A percentile compares a stretch with the other conserved stretches of the same genome.
Conservation (phyloP, 1,140 invertebrate species). For the Cyphomyrmex costatus region DNA sequence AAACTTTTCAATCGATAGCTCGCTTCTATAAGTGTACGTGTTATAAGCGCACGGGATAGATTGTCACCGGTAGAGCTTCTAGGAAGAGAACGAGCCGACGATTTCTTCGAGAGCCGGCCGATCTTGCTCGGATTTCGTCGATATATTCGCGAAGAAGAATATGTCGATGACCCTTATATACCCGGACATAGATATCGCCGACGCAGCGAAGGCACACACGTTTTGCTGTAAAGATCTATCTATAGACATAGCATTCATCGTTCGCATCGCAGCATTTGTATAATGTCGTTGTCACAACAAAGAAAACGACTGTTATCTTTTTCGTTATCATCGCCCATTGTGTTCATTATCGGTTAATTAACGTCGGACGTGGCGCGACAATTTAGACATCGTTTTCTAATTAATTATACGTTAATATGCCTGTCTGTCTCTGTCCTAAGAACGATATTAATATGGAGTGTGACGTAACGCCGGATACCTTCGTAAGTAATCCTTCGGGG, state of each 20-base stretch:
- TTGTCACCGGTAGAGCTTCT: not conserved
- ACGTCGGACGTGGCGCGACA: too few relatives aligned
- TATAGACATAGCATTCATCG: slow-evolving; percentile 52
- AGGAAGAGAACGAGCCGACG: not conserved
- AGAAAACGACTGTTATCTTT: slow-evolving; percentile 8
- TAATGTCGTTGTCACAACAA: slow-evolving; percentile 29
- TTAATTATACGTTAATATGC: not conserved
- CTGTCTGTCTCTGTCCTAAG: not conserved
- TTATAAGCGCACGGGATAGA: not conserved
- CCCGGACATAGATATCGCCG: slow-evolving; percentile 46
- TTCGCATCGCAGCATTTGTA: slow-evolving; percentile 12
- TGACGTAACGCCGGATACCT: not conserved
- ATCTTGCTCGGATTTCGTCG: slow-evolving; percentile 29
- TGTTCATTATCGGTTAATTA: not conserved
- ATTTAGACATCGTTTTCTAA: not conserved
- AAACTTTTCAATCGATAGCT: slow-evolving; percentile 31
- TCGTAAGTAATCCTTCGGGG: not conserved
- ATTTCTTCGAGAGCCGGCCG: slow-evolving; percentile 10
- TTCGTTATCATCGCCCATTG: not conserved
- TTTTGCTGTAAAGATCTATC: slow-evolving; percentile 50
- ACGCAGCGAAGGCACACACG: not conserved
- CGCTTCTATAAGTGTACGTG: not conserved
- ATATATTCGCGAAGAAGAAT: slow-evolving; percentile 38
- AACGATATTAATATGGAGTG: not conserved
- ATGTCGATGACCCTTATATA: slow-evolving; percentile 58